Percentiles rank a stretch among this genome's conserved stretches.
These are phyloP conservation scores for Protophormia terraenovae DNA, from an alignment of 2,888 invertebrate genomes.

Conservation along the genomic window DNA sequence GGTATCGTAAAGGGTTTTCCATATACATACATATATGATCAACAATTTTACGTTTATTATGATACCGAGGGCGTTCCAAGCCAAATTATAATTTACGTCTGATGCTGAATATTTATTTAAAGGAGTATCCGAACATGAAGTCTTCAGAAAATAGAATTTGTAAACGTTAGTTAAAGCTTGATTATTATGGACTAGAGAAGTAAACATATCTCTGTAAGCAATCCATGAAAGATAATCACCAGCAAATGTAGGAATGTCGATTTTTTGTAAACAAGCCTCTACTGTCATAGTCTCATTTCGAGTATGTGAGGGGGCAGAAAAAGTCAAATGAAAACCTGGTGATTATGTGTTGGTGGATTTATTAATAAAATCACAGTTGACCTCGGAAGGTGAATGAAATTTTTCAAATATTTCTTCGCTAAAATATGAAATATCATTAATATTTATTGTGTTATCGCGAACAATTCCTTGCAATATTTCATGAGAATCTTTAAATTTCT, in stretches of 20 bases:
- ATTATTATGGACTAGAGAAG: conserved; percentile 27
- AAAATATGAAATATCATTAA: conserved; percentile 13
- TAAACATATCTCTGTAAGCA: conserved; percentile 30
- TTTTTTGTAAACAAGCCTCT: conserved; percentile 28
- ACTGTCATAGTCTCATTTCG: neutral
- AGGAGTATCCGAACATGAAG: conserved; percentile 23
- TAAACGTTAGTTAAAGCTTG: conserved; percentile 17
- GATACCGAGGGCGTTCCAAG: conserved; percentile 31
- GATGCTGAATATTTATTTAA: conserved; percentile 42
- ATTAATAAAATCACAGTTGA: conserved; percentile 1
- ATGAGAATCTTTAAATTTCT: neutral
- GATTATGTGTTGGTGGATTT: neutral
- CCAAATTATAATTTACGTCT: conserved; percentile 9
- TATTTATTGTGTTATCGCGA: conserved; percentile 7
- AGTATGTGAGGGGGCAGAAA: neutral
- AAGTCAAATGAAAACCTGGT: conserved; percentile 8
- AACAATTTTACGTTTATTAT: conserved; percentile 35
- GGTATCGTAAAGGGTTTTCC: neutral
- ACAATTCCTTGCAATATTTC: neutral
- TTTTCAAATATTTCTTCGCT: conserved; percentile 27
- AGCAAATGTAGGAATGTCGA: conserved; percentile 3
- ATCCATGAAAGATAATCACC: conserved; percentile 32
- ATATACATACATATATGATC: neutral
- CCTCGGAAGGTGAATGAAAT: conserved; percentile 20
- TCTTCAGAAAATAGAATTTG: conserved; percentile 38